Base-by-base conservation (phyloP, 2,888 invertebrate species). In the Chrysina gloriosa region DNA sequence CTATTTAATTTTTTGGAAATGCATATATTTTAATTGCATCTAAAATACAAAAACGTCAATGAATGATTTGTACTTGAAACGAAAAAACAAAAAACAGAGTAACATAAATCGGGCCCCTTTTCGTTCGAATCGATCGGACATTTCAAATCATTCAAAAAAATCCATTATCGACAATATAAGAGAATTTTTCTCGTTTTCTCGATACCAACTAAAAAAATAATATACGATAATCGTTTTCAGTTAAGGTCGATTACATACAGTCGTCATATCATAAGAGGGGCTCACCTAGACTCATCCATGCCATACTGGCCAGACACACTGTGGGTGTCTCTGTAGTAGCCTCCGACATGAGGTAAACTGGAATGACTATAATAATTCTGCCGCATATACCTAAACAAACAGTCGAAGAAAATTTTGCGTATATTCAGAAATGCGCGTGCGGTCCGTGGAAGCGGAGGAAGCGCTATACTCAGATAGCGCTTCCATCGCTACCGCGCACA, bases 281-380 rank as follows among this genome's bases (percentile, higher is more conserved):
- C 83, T 83, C 81, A 84, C 84, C 84, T 84, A 80, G 82, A 80
- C 71, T 79, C 80, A 70, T 83, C 83, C 69, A 81, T 78, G 76
- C 80, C 81, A 73, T 83, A 83, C 80, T 81, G 79, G 80, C 79
- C 79, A 64, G 81, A 80, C 70, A 80, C 74, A 73, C 80, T 81
- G 72, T 83, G 77, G 78, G 81, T 77, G 81, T 85, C 78, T 84
- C 85, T 76, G 81, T 84, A 76, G 83, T 84, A 82, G 76, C 79
- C 79, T 65, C 77, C 78, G 70, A 78, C 63, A 67, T 80, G 79
- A 52, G 78, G 76, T 73, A 78, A 76, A 75, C 80, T 81, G 72
- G 80, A 71, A 73, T 83, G 82, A 75, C 81, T 82, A 79, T 84
- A 84, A 83, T 82, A 84, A 78, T 81, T 81, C 79, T 83, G 83